Conservation (phyloP, 2,113 vertebrate genomes). For the Nothocercus nigrocapillus region DNA sequence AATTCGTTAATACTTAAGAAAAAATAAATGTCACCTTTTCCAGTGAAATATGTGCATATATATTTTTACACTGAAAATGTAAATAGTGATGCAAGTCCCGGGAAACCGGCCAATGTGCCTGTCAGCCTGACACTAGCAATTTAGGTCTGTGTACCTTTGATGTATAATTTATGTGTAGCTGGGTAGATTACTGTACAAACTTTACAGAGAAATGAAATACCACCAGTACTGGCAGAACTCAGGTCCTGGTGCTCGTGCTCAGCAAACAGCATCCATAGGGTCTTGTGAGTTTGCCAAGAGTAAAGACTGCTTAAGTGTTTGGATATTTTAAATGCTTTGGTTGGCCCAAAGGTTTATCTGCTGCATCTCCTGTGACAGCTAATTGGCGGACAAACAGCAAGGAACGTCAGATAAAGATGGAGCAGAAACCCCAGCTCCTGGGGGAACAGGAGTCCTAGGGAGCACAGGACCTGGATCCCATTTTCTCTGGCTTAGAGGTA, state of each 20-base stretch:
- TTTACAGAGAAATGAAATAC: conserved; percentile 48
- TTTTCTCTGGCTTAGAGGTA: not conserved
- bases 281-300: conserved; percentile 22
- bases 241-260: conserved; percentile 35
- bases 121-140: conserved; percentile 60
- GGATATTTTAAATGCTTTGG: not conserved
- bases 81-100: conserved; percentile 28
- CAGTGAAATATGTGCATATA: not conserved
- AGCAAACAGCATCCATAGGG: conserved; percentile 14
- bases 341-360: not conserved
- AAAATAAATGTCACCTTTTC: not conserved
- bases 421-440: fast-evolving
- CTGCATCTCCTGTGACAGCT: not conserved
- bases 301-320: not conserved
- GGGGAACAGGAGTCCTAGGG: not conserved
- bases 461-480: not conserved
- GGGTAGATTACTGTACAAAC: conserved; percentile 49
- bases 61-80: conserved; percentile 24
- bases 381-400: not conserved
- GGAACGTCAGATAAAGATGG: not conserved
- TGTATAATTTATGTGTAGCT: conserved; percentile 55
- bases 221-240: conserved; percentile 20
- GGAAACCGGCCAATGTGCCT: conserved; percentile 46
- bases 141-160: conserved; percentile 44
- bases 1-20: conserved; percentile 23